Conservation (phyloP, 2,888 invertebrate genomes). For the Pseudanteris insignis region DNA sequence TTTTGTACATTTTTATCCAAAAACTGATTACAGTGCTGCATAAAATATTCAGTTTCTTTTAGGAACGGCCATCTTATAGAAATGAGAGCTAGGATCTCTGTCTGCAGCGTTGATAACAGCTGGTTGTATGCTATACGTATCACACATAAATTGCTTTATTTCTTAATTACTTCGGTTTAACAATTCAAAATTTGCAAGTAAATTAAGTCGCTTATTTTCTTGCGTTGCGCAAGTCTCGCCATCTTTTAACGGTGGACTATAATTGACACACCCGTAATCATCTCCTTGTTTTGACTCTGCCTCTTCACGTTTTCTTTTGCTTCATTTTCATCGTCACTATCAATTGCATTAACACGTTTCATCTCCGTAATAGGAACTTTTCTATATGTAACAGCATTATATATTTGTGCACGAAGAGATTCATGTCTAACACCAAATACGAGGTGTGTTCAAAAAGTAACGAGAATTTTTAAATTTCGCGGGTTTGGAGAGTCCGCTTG, state of each 20-base stretch:
- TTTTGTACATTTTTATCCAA: not conserved
- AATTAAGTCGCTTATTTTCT: not conserved
- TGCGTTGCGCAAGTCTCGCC: not conserved
- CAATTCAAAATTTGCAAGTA: not conserved
- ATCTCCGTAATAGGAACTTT: no score
- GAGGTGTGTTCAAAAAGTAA: no score
- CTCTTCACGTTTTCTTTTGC: not conserved
- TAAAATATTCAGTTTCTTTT: slow-evolving; percentile 3
- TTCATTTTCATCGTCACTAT: slow-evolving; percentile 1
- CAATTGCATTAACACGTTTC: not conserved
- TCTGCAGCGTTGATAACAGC: not conserved
- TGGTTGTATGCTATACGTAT: not conserved
- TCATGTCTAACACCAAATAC: not conserved
- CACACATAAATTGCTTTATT: not conserved
- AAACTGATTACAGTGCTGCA: not conserved
- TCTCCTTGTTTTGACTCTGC: not conserved
- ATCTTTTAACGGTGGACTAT: not conserved
- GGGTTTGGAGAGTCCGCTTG: no score
- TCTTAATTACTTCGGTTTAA: not conserved
- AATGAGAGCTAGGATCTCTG: not conserved
- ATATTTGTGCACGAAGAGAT: no score
- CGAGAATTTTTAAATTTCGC: no score
- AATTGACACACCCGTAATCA: not conserved
- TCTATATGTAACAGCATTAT: no score
- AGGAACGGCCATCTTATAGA: not conserved